phyloP scores from a whole-genome alignment of 2,113 vertebrate species.

The Anser cygnoides region DNA sequence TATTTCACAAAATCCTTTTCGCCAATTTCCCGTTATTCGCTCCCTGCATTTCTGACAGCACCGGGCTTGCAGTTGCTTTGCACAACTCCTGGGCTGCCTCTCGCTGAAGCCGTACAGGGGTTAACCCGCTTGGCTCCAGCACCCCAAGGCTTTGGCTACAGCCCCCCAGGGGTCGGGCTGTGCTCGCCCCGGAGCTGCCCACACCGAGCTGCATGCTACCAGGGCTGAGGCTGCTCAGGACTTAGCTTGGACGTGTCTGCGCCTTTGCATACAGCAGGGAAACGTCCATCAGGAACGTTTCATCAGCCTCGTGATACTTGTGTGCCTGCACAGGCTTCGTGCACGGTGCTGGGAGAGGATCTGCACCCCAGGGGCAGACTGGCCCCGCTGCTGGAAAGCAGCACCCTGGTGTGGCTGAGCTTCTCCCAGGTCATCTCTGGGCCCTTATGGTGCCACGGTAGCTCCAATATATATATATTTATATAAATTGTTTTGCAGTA shows the following conservation, averaged over 20 bases:
- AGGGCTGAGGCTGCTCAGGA: not conserved
- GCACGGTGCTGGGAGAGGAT: not conserved
- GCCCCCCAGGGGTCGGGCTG: too few species aligned
- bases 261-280: not conserved
- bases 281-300: not conserved
- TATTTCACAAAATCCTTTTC: not conserved
- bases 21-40: not conserved
- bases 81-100: not conserved
- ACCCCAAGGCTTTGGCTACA: not conserved
- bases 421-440: not conserved
- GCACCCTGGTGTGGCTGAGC: not conserved
- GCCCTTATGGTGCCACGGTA: not conserved
- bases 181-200: not conserved
- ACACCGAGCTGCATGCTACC: not conserved
- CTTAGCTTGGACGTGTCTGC: not conserved
- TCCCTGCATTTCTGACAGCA: not conserved
- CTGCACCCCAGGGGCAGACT: fast-evolving
- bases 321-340: not conserved
- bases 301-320: fast-evolving
- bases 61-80: not conserved
- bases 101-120: not conserved
- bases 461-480: not conserved
- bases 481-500: not conserved
- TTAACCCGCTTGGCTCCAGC: not conserved
- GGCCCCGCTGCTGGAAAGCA: not conserved